Evolutionary conservation across 2,888 invertebrate genomes (phyloP).

Genomic region (Drosophila sordidula): DNA sequence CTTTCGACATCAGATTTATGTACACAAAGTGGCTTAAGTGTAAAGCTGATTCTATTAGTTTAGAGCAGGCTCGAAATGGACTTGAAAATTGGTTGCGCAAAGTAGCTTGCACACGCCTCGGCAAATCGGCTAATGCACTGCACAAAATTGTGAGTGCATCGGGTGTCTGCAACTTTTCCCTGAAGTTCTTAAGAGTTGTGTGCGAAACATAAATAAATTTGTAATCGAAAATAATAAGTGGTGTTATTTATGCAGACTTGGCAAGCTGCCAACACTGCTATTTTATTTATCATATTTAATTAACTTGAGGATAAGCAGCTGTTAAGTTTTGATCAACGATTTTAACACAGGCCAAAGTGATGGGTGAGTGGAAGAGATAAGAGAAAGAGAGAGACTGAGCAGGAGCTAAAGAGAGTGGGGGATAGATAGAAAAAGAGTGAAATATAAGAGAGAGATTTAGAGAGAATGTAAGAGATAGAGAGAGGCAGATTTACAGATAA

Average conservation of each 20-base stretch:
- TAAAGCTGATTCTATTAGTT: slow-evolving; percentile 52
- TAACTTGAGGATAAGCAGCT: not conserved
- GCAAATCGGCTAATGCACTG: not conserved
- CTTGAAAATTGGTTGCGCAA: slow-evolving; percentile 58
- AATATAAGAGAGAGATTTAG: not conserved
- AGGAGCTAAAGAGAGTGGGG: not conserved
- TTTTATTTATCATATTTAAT: not conserved
- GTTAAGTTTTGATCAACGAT: not conserved
- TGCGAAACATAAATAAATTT: too few species aligned
- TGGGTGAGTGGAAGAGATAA: not conserved
- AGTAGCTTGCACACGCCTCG: slow-evolving; percentile 25
- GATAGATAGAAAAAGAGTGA: not conserved
- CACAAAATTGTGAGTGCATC: not conserved
- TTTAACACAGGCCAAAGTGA: not conserved
- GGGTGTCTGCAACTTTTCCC: not conserved
- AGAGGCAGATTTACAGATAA: too few species aligned
- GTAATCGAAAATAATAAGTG: too few species aligned
- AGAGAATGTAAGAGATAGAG: not conserved
- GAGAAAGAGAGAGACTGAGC: not conserved
- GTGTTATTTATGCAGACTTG: too few species aligned
- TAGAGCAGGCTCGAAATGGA: slow-evolving; percentile 53
- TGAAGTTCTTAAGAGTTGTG: not conserved
- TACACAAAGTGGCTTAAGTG: slow-evolving; percentile 64
- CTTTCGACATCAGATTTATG: slow-evolving; percentile 59
- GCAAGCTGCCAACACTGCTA: too few species aligned